Conservation (phyloP, 2,888 invertebrate species). For the Dryobotodes eremita region DNA sequence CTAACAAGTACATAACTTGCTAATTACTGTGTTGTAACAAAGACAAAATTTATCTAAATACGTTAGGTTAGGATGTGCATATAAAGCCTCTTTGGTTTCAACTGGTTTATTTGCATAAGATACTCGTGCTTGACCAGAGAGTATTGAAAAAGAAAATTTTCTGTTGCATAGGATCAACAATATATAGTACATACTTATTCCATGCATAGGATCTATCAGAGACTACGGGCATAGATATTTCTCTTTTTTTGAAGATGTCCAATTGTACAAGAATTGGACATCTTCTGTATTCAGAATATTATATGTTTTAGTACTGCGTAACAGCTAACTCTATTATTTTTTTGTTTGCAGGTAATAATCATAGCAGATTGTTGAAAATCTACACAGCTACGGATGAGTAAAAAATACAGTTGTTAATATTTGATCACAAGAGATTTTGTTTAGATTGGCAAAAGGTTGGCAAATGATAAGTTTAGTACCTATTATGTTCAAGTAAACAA, state of each 20-base stretch:
- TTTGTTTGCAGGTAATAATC: slow-evolving; percentile 63
- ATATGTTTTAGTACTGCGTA: neutral
- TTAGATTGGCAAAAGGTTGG: neutral
- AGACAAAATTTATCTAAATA: slow-evolving; percentile 38
- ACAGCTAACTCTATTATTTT: slow-evolving; percentile 18
- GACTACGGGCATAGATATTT: neutral
- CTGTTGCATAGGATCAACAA: neutral
- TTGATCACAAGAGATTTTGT: neutral
- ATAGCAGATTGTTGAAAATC: slow-evolving; percentile 8
- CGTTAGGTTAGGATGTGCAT: slow-evolving; percentile 2
- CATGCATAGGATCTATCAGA: neutral
- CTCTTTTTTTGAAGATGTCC: neutral
- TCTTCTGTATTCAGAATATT: neutral
- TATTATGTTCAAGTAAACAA: neutral
- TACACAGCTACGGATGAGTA: neutral
- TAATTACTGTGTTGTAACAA: slow-evolving; percentile 50
- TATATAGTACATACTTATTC: neutral
- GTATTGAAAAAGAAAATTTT: neutral
- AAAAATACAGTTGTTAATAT: neutral
- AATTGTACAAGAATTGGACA: too few species aligned
- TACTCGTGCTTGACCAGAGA: neutral
- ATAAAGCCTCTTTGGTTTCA: slow-evolving; percentile 9
- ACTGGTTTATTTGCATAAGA: slow-evolving; percentile 33
- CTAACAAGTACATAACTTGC: slow-evolving; percentile 37
- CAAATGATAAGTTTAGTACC: neutral